A percentile compares a stretch with the other conserved stretches of the same genome.
phyloP scores from a whole-genome alignment of 2,797 vertebrate species.

The Sebastes kiyomatsui region DNA sequence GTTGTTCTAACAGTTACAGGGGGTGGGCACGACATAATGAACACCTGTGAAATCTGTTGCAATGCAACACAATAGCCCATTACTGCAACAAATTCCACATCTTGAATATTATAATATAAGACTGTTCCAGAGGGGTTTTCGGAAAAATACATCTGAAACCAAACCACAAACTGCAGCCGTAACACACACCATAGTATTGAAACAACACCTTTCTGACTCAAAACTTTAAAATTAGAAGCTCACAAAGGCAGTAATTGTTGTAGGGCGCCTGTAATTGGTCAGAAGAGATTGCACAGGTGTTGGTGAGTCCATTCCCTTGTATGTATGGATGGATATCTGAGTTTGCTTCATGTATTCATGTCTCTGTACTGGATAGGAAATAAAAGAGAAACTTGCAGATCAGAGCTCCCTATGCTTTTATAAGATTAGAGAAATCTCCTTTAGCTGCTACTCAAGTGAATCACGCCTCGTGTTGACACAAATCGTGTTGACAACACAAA shows the following conservation, averaged over 20 bases:
- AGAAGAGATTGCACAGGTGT: background rate
- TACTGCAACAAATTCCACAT: background rate
- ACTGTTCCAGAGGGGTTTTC: background rate
- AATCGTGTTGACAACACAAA: constrained; percentile 48
- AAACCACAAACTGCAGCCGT: background rate
- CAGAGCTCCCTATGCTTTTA: background rate
- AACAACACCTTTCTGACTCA: background rate
- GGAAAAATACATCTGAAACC: background rate
- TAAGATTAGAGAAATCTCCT: background rate
- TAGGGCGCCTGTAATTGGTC: background rate
- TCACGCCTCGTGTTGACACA: constrained; percentile 17
- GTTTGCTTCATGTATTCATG: background rate
- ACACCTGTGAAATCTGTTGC: constrained; percentile 23
- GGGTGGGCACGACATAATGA: background rate
- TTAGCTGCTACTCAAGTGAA: constrained; percentile 13
- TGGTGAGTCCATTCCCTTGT: background rate
- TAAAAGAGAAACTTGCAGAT: background rate
- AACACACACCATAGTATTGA: background rate
- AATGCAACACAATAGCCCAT: background rate
- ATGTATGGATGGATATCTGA: background rate
- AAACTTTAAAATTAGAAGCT: background rate
- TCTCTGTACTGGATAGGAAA: background rate
- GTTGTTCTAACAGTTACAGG: constrained; percentile 1
- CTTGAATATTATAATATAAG: background rate
- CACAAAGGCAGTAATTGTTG: background rate